Conservation (phyloP, 2,797 vertebrate genomes). For the Ceryle rudis region DNA sequence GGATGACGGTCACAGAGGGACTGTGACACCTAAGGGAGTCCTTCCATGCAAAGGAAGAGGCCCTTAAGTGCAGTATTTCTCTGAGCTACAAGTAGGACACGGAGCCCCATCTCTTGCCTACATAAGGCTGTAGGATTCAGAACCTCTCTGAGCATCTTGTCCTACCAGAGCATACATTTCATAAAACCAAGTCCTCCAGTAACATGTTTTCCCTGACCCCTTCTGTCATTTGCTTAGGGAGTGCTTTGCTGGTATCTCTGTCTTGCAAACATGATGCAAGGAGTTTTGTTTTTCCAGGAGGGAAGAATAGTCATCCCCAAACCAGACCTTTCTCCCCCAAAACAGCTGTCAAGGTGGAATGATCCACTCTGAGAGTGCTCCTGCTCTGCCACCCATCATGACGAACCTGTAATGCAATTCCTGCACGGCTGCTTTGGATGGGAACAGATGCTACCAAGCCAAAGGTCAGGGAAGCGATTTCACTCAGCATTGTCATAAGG, state of each 20-base stretch:
- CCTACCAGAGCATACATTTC: not conserved
- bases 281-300: not conserved
- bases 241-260: not conserved
- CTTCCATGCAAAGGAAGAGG: not conserved
- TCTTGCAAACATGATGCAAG: not conserved
- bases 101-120: not conserved
- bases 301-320: not conserved
- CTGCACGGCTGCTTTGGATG: not conserved
- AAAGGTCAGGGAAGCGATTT: not conserved
- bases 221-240: not conserved
- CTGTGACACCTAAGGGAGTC: not conserved
- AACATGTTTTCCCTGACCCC: fast-evolving
- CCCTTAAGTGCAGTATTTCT: not conserved
- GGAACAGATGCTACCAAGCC: not conserved
- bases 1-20: not conserved
- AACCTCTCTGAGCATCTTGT: not conserved
- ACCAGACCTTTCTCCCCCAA: not conserved
- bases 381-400: not conserved
- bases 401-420: not conserved
- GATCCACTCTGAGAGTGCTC: not conserved
- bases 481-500: not conserved
- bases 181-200: not conserved
- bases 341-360: not conserved
- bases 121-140: not conserved
- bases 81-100: not conserved